phyloP scores from a whole-genome alignment of 2,888 invertebrate species.

The Ptilodon capucinus region DNA sequence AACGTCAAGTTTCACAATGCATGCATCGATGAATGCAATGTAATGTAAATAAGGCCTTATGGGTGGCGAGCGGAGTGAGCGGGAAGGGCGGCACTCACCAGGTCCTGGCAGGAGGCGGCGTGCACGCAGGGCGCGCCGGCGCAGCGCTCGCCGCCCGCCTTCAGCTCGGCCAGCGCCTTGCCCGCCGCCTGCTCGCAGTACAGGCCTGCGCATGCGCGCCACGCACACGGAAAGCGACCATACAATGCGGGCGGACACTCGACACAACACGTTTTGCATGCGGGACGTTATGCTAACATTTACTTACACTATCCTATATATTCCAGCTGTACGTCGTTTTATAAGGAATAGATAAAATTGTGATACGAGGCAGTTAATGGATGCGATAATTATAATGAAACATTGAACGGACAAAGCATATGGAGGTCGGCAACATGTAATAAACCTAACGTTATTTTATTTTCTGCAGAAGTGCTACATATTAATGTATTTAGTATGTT shows the following conservation, averaged over 20 bases:
- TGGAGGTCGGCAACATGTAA: too few relatives aligned
- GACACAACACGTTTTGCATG: not conserved
- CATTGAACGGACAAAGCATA: not conserved
- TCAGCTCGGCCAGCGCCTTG: conserved; percentile 67
- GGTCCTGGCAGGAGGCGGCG: conserved; percentile 83
- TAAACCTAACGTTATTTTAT: too few relatives aligned
- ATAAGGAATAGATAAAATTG: not conserved
- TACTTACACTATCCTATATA: not conserved
- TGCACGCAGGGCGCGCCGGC: conserved; percentile 83
- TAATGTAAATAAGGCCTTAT: not conserved
- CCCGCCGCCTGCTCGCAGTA: conserved; percentile 78
- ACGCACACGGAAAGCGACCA: conserved; percentile 46
- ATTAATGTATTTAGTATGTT: too few relatives aligned
- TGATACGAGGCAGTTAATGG: not conserved
- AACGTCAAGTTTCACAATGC: too few relatives aligned
- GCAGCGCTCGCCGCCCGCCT: conserved; percentile 67
- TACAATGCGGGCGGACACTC: not conserved
- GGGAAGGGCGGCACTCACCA: conserved; percentile 74
- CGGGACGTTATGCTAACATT: not conserved
- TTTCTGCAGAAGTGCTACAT: too few relatives aligned
- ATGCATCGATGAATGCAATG: too few relatives aligned
- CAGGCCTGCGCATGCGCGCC: conserved; percentile 71
- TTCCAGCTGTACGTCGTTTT: not conserved
- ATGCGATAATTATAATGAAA: not conserved
- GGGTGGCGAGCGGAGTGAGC: not conserved